A percentile compares a stretch with the other conserved stretches of the same genome.
phyloP scores from a whole-genome alignment of 2,797 vertebrate species.

The Sparidentex hasta region DNA sequence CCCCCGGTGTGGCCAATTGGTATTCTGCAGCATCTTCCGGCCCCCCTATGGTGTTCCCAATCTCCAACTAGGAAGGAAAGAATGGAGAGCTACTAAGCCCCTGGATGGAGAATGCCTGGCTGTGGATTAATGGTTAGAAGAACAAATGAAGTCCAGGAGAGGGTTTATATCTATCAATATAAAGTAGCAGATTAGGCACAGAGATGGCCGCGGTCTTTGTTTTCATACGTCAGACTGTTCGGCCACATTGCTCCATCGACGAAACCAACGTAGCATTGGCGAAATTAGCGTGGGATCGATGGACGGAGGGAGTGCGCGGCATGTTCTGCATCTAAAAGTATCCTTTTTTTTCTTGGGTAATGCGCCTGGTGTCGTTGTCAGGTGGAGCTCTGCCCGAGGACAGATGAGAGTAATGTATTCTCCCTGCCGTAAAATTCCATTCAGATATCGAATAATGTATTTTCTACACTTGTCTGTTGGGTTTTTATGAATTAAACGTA shows the following conservation, averaged over 20 bases:
- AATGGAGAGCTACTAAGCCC: conserved; percentile 85
- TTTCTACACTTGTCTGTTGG: neutral
- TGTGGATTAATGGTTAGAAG: conserved; percentile 87
- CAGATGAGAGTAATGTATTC: neutral
- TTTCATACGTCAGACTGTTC: conserved; percentile 75
- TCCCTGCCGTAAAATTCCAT: neutral
- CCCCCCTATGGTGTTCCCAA: conserved; percentile 87
- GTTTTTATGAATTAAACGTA: no score
- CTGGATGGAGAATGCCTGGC: conserved; percentile 83
- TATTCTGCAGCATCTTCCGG: conserved; percentile 85
- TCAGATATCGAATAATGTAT: neutral
- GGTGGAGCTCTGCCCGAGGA: conserved; percentile 2
- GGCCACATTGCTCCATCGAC: conserved; percentile 69
- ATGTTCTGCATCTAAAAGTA: conserved; percentile 59
- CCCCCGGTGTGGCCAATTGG: conserved; percentile 87
- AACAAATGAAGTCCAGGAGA: conserved; percentile 87
- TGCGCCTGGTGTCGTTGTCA: neutral
- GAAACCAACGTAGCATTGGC: conserved; percentile 56
- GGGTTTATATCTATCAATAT: conserved; percentile 86
- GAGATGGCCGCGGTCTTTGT: conserved; percentile 67
- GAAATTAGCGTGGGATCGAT: conserved; percentile 76
- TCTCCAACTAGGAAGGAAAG: conserved; percentile 87
- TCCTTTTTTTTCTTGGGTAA: conserved; percentile 9
- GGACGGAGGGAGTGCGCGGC: conserved; percentile 26
- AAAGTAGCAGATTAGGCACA: conserved; percentile 80